Evolutionary conservation across 2,888 invertebrate species (phyloP), one percentile per base, ranked within the genome.

Genomic region (Drosophila pseudotakahashii): DNA sequence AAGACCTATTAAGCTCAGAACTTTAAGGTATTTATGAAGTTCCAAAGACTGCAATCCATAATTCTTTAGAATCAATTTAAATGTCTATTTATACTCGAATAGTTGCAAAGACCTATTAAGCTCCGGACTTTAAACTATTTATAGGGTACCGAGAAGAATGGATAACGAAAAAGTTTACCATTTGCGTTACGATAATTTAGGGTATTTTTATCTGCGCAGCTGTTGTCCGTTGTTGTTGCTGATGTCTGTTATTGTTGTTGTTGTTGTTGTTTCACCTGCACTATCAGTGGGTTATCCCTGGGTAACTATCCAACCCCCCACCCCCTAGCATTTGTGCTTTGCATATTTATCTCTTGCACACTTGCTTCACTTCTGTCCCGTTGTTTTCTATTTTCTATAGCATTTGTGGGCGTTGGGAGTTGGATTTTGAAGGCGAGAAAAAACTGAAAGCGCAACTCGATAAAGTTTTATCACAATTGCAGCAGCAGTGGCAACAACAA

Each of bases 401-500:
- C 30, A 19, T 16, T 10, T 30, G 34, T 11, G 51, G 61, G 37
- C 26, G 7, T 19, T 51, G 47, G 61, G 63, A 48, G 59, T 77
- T 45, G 59, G 69, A 41, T 55, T 68, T 83, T 63, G 67, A 52
- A 61, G 64, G 74, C 44, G 50, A 73, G 52, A 64, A 59, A 66
- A 72, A 69, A 78, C 81, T 75, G 63, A 51, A 74, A 75, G 80
- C 75, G 57, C 81, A 80, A 67, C 78, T 72, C 84, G 89, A 86
- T 85, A 85, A 86, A 86, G 64, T 86, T 88, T 86, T 86, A 86
- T 89, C 85, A 78, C 81, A 79, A 81, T 62, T 79, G 85, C 89
- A 82, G 68, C 81, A 81, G 57, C 70, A 66, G 52, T 53, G 73
- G 37, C 47, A 57, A 47, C 42, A 70, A 42, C 36, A 60, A 60